Base-by-base conservation (phyloP, 35 echinoderm and acorn worm genomes). In the Amphiura filiformis region DNA sequence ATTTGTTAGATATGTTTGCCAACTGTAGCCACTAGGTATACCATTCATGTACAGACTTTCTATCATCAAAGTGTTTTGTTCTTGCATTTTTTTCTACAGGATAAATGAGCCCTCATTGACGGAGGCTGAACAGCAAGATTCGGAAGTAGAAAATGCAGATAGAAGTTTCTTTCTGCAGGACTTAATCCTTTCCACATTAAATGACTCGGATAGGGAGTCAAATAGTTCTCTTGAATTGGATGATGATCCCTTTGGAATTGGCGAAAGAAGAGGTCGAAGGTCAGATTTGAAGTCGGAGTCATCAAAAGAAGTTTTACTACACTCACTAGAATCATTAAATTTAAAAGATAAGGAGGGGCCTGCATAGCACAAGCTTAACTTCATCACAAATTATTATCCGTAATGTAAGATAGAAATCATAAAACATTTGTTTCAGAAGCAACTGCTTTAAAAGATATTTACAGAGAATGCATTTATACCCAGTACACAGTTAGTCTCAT, bases 131-230 rank as follows among this genome's bases (percentile, higher is more conserved):
- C 93, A 92, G 83, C 96, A 99, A 88, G 41, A 79, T 22, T 44
- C 84, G 78, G 96, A 99, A 82, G 89, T 92, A 70, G 96, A 99
- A 75, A 92, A 94, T 52, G 96, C 96, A 32, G 93, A 99, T 82
- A 89, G 93, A 47, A 99, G 96, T 82, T 99, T 99, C 96, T 99
- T 99, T 88, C 86, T 95, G 78, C 96, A 99, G 81, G 96, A 99
- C 57, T 75, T 99, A 35, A 94, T 99, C 80, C 90, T 99, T 33
- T 99, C 96, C 76, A 99, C 96, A 31, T 90, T 99, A 57, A 92
- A 99, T 44, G 96, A 99, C 34, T 92, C 90, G 34, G 94, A 92
- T 47, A 86, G 86, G 70, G 95, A 97, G 11, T 93, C 88, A 13
- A 81, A 88, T 40, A 83, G 78, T 40, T 86, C 88, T 31, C 57